Evolutionary conservation across 2,888 invertebrate genomes (phyloP).

Genomic region (Taenaris catops): DNA sequence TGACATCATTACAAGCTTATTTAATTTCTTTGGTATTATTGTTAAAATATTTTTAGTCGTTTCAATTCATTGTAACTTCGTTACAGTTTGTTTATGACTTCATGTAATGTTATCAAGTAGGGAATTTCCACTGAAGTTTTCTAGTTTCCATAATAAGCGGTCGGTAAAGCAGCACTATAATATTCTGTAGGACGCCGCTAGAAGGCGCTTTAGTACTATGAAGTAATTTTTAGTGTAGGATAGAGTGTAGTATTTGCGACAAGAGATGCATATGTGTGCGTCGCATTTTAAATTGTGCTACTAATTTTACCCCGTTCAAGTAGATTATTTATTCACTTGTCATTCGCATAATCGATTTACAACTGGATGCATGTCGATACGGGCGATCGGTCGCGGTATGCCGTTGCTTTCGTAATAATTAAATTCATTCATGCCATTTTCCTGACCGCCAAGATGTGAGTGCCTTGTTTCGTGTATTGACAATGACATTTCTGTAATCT

Average conservation of each 20-base stretch:
- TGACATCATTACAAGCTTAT: too few species aligned
- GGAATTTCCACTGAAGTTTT: slow-evolving; percentile 8
- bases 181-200: slow-evolving; percentile 27
- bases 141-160: slow-evolving; percentile 17
- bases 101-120: too few species aligned
- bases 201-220: slow-evolving; percentile 39
- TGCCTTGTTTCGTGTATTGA: slow-evolving; percentile 35
- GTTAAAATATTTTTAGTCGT: too few species aligned
- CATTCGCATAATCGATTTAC: slow-evolving; percentile 32
- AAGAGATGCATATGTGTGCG: slow-evolving; percentile 43
- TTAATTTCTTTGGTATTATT: too few species aligned
- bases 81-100: too few species aligned
- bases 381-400: slow-evolving; percentile 13
- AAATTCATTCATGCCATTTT: slow-evolving; percentile 33
- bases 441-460: slow-evolving; percentile 28
- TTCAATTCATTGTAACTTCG: too few species aligned
- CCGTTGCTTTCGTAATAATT: slow-evolving; percentile 20
- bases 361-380: slow-evolving; percentile 22
- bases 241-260: slow-evolving; percentile 34
- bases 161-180: slow-evolving; percentile 42
- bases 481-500: slow-evolving; percentile 46
- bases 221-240: too few species aligned
- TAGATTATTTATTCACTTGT: too few species aligned
- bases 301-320: slow-evolving; percentile 21
- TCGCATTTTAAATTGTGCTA: slow-evolving; percentile 35